Percentiles rank a stretch among this genome's conserved stretches.
These are phyloP conservation scores for Callaeas wilsoni DNA, from an alignment of 2,113 vertebrate genomes.

Conservation along the genomic window DNA sequence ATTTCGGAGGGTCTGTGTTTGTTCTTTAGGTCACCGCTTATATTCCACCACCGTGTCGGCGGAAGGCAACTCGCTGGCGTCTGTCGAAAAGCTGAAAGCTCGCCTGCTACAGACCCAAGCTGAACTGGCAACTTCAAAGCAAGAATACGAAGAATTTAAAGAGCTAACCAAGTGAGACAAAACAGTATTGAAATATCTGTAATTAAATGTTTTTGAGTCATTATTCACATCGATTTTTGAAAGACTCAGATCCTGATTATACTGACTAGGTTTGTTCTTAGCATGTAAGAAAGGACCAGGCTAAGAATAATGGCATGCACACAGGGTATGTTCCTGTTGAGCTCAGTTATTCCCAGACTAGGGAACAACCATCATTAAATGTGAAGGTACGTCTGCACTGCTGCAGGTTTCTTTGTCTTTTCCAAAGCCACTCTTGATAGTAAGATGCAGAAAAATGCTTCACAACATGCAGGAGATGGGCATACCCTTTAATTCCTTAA, in stretches of 20 bases:
- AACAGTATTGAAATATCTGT: background rate
- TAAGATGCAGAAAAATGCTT: background rate
- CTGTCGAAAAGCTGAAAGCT: conserved; percentile 82
- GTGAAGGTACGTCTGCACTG: background rate
- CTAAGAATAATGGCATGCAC: background rate
- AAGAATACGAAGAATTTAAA: conserved; percentile 92
- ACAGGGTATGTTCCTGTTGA: background rate
- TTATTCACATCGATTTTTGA: background rate
- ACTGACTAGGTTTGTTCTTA: background rate
- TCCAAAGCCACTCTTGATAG: background rate
- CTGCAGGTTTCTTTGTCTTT: background rate
- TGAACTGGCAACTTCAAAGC: conserved; percentile 79
- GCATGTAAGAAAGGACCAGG: background rate
- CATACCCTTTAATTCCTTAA: background rate
- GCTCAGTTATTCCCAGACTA: background rate
- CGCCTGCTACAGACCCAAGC: conserved; percentile 85
- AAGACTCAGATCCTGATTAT: background rate
- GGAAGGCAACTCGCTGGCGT: conserved; percentile 66
- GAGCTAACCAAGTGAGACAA: conserved; percentile 85
- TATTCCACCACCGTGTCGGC: conserved; percentile 60
- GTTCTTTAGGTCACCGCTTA: conserved; percentile 62
- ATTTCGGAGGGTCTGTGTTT: background rate
- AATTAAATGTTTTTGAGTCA: background rate
- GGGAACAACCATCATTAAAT: background rate
- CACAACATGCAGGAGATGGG: background rate